Evolutionary conservation across 2,113 vertebrate genomes (phyloP), one percentile per base, ranked within the genome.

Genomic region (Scortum barcoo): DNA sequence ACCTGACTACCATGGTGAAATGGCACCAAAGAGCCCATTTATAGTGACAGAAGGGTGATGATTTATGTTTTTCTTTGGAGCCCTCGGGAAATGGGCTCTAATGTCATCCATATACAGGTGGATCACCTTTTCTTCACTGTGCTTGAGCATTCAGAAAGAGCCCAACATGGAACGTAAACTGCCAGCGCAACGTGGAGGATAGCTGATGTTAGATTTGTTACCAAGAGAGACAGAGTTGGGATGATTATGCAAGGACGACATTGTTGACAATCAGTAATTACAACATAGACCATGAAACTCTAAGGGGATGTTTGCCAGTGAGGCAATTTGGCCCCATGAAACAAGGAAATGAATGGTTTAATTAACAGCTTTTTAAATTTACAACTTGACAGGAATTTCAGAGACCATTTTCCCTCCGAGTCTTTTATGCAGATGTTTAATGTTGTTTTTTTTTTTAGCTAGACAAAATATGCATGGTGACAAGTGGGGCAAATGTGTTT

Each of bases 401-500:
- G 42, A 50, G 20, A 75, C 50, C 33, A 58, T 78, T 87, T 74
- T 44, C 67, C n/a, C 62, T 8, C 1, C 3, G 57, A 79, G 33
- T 76, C 14, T 54, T 76, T 80, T 36, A 80, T 75, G 67, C 48
- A 88, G 74, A 79, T 80, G 57, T 88, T 73, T 54, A 44, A 38
- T 54, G 36, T 71, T 57, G 72, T 68, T 53, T 63, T 24, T 57
- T 76, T 68, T 53, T 63, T 24, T n/a, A 66, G 46, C 53, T 22
- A 42, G 17, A 74, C 50, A 75, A 81, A 83, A 85, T 78, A 76
- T 83, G 57, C 70, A 60, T 26, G 19, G 60, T 80, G 83, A 73
- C 80, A 84, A 83, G 80, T 85, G 70, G 75, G 74, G 33, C 69
- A 81, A 83, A 74, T 81, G 53, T 80, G 78, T 88, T 88, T 83